These are phyloP conservation scores for Enteromius unitaeniatus DNA, from an alignment of 2,797 vertebrate genomes.

Conservation along the genomic window DNA sequence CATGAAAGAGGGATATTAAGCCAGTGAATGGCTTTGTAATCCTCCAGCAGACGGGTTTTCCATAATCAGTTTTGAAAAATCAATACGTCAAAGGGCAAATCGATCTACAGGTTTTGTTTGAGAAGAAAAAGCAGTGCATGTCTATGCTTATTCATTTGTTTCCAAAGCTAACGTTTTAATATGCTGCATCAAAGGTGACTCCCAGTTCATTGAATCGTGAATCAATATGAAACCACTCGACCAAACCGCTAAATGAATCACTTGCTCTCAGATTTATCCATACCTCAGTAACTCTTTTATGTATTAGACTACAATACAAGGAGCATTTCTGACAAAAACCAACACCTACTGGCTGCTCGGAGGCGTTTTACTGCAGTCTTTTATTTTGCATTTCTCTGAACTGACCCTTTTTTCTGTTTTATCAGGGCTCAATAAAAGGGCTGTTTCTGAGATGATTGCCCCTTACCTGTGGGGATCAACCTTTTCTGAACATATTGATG, in stretches of 20 bases:
- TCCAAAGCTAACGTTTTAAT: neutral
- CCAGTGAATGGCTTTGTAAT: constrained; percentile 24
- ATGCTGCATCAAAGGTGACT: constrained; percentile 37
- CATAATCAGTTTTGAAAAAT: constrained; percentile 42
- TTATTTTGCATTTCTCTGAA: neutral
- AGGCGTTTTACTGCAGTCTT: neutral
- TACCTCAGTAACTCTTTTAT: neutral
- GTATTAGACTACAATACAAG: neutral
- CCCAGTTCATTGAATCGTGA: constrained; percentile 20
- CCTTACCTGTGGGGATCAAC: constrained; percentile 9
- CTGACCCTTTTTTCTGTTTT: neutral
- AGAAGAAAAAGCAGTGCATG: neutral
- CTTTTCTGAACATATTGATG: constrained; percentile 8
- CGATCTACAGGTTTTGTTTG: constrained; percentile 6
- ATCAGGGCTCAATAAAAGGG: neutral
- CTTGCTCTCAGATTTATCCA: constrained; percentile 6
- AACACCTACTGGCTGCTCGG: neutral
- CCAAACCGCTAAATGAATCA: constrained; percentile 1
- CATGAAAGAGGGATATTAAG: constrained; percentile 37
- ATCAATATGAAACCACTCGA: constrained; percentile 14
- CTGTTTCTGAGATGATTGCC: neutral
- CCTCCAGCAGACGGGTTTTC: constrained; percentile 25
- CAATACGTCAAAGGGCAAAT: constrained; percentile 40
- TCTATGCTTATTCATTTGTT: neutral
- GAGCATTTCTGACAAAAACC: neutral